These are phyloP conservation scores for Hippopotamyrus pictus DNA, from an alignment of 2,797 vertebrate species.

Conservation along the genomic window DNA sequence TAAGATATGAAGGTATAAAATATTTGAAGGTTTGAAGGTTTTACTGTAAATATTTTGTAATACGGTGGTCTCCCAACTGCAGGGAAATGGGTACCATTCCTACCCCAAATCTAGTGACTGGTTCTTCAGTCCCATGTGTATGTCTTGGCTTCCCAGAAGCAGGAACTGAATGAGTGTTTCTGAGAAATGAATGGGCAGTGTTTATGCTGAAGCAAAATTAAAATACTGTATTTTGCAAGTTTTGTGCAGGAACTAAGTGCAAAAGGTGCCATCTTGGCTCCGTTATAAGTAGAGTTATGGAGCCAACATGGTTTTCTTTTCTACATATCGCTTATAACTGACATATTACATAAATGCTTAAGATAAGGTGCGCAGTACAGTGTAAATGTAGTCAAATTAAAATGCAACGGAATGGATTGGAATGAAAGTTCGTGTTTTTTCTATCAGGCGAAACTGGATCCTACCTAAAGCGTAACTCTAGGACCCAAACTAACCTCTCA, in stretches of 20 bases:
- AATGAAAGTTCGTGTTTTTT: conserved; percentile 24
- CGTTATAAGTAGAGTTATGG: neutral
- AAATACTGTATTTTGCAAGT: neutral
- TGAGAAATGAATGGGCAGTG: neutral
- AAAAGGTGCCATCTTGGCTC: conserved; percentile 16
- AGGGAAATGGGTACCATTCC: neutral
- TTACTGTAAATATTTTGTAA: neutral
- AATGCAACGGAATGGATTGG: neutral
- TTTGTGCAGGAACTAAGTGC: neutral
- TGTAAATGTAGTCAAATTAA: neutral
- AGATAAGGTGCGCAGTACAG: neutral
- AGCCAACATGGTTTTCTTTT: conserved; percentile 22
- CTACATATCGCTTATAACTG: conserved; percentile 23
- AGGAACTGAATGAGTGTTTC: neutral
- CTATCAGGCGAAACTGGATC: conserved; percentile 44
- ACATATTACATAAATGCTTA: neutral
- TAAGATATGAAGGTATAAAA: neutral
- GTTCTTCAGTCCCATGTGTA: neutral
- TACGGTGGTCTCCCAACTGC: neutral
- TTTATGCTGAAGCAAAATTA: neutral
- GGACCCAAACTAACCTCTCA: conserved; percentile 48
- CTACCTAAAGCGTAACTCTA: conserved; percentile 28
- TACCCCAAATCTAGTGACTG: neutral
- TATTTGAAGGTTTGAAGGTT: too few species aligned
- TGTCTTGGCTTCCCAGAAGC: neutral